Evolutionary conservation across 1,140 invertebrate species (phyloP).

Genomic region (Trichogramma pretiosum): DNA sequence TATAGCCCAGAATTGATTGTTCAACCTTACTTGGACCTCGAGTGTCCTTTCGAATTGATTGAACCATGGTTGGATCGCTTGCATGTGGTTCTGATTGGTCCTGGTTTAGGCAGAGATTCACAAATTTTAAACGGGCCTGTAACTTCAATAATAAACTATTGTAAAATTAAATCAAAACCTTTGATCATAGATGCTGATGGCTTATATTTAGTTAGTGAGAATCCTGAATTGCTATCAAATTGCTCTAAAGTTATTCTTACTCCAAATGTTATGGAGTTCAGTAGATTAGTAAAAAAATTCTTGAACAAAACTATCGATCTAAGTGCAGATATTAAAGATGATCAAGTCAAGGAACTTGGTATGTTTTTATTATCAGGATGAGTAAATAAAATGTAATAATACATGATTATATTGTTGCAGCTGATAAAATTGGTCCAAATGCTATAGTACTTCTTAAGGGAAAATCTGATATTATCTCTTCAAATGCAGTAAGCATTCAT

Average conservation of each 20-base stretch:
- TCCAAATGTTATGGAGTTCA: conserved; percentile 90
- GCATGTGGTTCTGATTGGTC: conserved; percentile 85
- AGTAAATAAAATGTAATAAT: no score
- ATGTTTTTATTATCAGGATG: no score
- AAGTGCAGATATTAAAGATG: conserved; percentile 24
- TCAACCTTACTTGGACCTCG: conserved; percentile 68
- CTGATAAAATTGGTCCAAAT: no score
- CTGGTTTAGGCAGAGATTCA: conserved; percentile 74
- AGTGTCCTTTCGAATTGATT: conserved; percentile 59
- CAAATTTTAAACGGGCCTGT: conserved; percentile 55
- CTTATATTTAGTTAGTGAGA: conserved; percentile 70
- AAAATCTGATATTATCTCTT: conserved; percentile 63
- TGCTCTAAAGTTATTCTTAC: conserved; percentile 81
- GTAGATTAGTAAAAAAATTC: conserved; percentile 56
- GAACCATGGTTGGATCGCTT: conserved; percentile 72
- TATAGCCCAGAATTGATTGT: conserved; percentile 98
- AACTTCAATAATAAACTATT: conserved; percentile 49
- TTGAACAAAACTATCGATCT: conserved; percentile 32
- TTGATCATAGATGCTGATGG: conserved; percentile 94
- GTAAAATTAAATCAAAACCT: conserved; percentile 61
- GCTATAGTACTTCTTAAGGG: conserved; percentile 77
- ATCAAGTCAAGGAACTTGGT: conserved; percentile 34
- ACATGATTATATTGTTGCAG: no score
- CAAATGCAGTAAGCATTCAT: conserved; percentile 48
- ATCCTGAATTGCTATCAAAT: conserved; percentile 65